A percentile compares a stretch with the other conserved stretches of the same genome.
These are phyloP conservation scores for Cephus cinctus DNA, from an alignment of 1,140 invertebrate genomes.

Conservation along the genomic window DNA sequence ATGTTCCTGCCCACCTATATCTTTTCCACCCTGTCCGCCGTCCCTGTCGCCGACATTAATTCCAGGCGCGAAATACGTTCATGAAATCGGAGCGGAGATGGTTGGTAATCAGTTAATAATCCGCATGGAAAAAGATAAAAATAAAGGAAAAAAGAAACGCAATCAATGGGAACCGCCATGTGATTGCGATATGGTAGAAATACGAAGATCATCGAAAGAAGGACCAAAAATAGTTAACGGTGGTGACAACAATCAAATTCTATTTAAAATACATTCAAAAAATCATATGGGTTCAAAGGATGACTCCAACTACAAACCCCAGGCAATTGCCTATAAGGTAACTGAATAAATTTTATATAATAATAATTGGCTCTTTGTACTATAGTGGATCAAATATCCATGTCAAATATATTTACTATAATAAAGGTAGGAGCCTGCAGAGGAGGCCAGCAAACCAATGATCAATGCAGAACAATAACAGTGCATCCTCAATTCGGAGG, in stretches of 20 bases:
- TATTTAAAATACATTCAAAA: conserved; percentile 40
- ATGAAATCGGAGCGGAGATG: conserved; percentile 42
- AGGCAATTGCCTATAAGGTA: conserved; percentile 36
- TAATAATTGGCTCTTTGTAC: conserved; percentile 3
- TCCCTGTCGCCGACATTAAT: neutral
- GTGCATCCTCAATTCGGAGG: conserved; percentile 34
- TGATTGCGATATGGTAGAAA: conserved; percentile 43
- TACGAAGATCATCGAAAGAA: conserved; percentile 36
- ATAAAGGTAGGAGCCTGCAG: conserved; percentile 20
- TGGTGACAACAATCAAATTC: conserved; percentile 39
- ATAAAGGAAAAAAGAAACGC: conserved; percentile 22
- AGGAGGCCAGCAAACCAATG: conserved; percentile 15
- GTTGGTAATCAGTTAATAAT: conserved; percentile 45
- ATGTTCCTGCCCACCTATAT: conserved; percentile 22
- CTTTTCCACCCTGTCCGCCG: conserved; percentile 2
- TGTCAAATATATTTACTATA: conserved; percentile 3
- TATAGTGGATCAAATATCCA: neutral
- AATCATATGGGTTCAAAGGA: conserved; percentile 15
- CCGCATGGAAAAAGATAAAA: conserved; percentile 44
- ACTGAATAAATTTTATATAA: neutral
- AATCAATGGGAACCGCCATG: conserved; percentile 40
- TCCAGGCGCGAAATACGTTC: conserved; percentile 33
- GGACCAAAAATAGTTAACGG: conserved; percentile 42
- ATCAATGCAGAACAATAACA: conserved; percentile 37
- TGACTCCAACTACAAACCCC: conserved; percentile 23